Base-by-base conservation (phyloP, 2,888 invertebrate genomes). In the Chironomus tentans region DNA sequence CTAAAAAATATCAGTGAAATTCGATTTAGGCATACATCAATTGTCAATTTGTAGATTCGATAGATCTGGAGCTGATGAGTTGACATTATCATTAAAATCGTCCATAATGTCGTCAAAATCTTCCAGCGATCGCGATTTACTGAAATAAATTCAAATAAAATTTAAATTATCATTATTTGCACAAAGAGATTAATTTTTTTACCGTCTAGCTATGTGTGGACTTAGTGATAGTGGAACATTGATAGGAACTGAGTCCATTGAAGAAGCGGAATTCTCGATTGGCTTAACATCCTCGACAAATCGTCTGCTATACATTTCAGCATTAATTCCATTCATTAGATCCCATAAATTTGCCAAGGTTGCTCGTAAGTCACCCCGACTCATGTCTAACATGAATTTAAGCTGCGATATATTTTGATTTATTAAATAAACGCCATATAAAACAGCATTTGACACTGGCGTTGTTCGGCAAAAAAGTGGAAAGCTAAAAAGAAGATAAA, bases 391-490 rank as follows among this genome's bases (percentile, higher is more conserved):
- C 80, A 75, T 81, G 80, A 77, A 82, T 78, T 82, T 82, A n/a
- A 97, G 84, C 84, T 98, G 98, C 0, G 94, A 94, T 78, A 98
- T 92, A 82, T 98, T 96, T 84, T 96, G 97, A 85, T 97, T 97
- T 46, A 98, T 85, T 13, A 97, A 86, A 82, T 93, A 97, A 78
- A 97, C 92, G 4, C 92, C 97, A 83, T 97, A 97, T 77, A 93
- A 90, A 81, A 95, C 81, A 68, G 81, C 80, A 77, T 83, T 83
- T 65, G 82, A 81, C 5, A 82, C 82, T 77, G 83, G 81, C 72
- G 80, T 80, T 21, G 82, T 81, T 24, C 82, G 81, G 48, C 80
- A 88, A 82, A 90, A 95, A 13, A 97, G 84, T 0, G 95, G 95
- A 82, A 95, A 95, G 81, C 95, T 95, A 83, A 10, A 73, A 62